phyloP scores from a whole-genome alignment of 1,140 invertebrate genomes.

The Archegozetes longisetosus region DNA sequence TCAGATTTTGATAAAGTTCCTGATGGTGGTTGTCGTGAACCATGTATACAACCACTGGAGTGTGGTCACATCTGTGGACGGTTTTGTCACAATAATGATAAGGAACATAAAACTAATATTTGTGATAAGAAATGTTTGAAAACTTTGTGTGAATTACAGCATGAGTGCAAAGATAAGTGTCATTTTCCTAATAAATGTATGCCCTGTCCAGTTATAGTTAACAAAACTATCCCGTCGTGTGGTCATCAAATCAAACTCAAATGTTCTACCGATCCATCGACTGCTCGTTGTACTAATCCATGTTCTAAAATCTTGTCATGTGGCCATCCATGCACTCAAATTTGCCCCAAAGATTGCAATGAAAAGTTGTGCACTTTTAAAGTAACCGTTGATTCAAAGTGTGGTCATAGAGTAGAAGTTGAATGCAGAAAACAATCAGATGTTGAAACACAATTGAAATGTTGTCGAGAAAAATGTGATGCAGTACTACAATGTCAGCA shows the following conservation, averaged over 20 bases:
- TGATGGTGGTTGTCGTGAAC: background rate
- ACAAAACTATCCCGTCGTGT: conserved; percentile 29
- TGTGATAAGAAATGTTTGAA: background rate
- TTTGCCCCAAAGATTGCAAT: no score
- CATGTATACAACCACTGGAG: background rate
- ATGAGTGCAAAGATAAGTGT: conserved; percentile 7
- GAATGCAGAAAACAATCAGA: no score
- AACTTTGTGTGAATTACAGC: background rate
- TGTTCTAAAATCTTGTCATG: no score
- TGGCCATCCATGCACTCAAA: no score
- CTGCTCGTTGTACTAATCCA: no score
- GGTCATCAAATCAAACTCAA: background rate
- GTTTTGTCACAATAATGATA: background rate
- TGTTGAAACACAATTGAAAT: no score
- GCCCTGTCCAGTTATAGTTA: conserved; percentile 22
- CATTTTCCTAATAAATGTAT: conserved; percentile 36
- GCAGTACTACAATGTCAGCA: background rate
- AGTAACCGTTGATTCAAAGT: no score
- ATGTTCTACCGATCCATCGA: background rate
- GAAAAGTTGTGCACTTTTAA: no score
- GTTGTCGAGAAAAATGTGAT: background rate
- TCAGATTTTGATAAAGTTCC: background rate
- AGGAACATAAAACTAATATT: background rate
- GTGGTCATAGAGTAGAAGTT: no score
- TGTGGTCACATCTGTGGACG: background rate